Evolutionary conservation across 2,113 vertebrate species (phyloP).

Genomic region (Oreocharis arfaki): DNA sequence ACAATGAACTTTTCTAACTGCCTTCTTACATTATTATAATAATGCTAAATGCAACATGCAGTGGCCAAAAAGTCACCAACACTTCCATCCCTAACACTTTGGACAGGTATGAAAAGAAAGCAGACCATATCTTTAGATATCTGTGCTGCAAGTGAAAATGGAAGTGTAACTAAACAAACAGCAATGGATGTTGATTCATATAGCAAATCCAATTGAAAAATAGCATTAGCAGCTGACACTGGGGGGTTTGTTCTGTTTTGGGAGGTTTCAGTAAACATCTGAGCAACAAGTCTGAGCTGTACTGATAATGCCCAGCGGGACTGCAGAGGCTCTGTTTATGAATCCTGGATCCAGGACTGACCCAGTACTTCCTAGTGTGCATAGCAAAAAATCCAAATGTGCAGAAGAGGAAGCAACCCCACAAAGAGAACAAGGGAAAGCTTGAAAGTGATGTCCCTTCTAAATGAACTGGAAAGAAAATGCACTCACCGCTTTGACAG

Average conservation of each 20-base stretch:
- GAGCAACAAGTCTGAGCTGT: background rate
- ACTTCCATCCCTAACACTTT: background rate
- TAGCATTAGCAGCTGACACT: background rate
- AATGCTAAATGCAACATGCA: background rate
- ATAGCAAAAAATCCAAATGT: background rate
- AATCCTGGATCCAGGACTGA: background rate
- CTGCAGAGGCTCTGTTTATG: background rate
- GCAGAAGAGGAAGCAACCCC: background rate
- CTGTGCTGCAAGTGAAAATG: background rate
- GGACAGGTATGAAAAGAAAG: background rate
- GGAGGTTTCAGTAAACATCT: background rate
- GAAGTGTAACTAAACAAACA: background rate
- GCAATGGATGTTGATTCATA: background rate
- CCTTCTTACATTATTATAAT: background rate
- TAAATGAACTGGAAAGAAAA: slow-evolving; percentile 46
- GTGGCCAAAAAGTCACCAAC: background rate
- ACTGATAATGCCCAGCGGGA: background rate
- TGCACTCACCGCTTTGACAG: slow-evolving; percentile 9
- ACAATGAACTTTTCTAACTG: background rate
- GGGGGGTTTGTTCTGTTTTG: background rate
- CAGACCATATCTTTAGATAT: background rate
- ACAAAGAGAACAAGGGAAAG: background rate
- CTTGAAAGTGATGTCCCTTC: slow-evolving; percentile 9
- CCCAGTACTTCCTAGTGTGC: background rate
- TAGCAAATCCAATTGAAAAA: background rate